These are phyloP conservation scores for Nyctibius bracteatus DNA, from an alignment of 2,113 vertebrate genomes.

Conservation along the genomic window DNA sequence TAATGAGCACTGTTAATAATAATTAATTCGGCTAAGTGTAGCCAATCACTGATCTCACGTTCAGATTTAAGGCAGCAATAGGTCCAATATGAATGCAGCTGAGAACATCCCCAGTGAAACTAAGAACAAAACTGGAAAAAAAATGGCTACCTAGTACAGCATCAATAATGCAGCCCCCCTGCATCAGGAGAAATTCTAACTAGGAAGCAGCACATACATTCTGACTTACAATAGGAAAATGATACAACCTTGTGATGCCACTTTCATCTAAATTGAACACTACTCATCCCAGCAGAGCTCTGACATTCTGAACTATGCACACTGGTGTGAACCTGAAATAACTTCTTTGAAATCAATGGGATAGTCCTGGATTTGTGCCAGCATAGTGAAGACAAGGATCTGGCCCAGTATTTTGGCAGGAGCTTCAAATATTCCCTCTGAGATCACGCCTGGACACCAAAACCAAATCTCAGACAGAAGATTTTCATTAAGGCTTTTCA, in stretches of 20 bases:
- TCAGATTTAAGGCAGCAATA: background rate
- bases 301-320: background rate
- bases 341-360: background rate
- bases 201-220: background rate
- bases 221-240: background rate
- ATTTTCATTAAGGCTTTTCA: background rate
- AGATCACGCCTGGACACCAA: background rate
- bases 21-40: background rate
- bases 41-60: background rate
- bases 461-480: background rate
- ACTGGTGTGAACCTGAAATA: background rate
- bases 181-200: background rate
- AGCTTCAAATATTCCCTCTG: background rate
- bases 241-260: background rate
- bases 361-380: background rate
- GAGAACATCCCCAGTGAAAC: background rate
- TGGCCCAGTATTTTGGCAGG: background rate
- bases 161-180: rapidly evolving
- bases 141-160: background rate
- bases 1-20: background rate
- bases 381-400: background rate
- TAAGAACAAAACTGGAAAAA: background rate
- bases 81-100: background rate
- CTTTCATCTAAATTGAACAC: background rate
- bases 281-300: background rate